Base-by-base conservation (phyloP, 1,140 invertebrate species). In the Microplitis demolitor region DNA sequence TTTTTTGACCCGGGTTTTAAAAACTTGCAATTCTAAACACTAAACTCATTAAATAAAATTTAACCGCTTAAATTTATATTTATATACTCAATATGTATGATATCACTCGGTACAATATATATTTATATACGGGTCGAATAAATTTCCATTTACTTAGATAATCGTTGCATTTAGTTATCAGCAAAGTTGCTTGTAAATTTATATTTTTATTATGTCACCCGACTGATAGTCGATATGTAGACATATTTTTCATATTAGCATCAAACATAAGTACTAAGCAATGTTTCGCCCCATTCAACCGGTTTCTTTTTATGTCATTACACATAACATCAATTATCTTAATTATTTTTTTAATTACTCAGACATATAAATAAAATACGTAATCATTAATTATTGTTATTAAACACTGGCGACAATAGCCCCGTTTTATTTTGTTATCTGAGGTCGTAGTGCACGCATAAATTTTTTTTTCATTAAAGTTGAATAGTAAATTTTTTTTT, bases 381-480 rank as follows among this genome's bases (percentile, higher is more conserved):
- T n/a, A 63, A 63, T 39, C 35, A 35, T 35, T 11, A 13, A n/a
- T 37, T 63, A 31, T 33, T 60, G 33, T 63, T 45, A 13, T 39
- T 37, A 37, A 1, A 63, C 14, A 61, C 31, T 61, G 5, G 24
- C 58, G 34, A 63, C 61, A 37, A 9, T 14, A 63, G 61, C n/a
- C n/a, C 69, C 24, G 54, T 71, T 71, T 71, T 13, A 61, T 56
- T 71, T 71, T 24, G 63, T 70, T 61, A 64, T 66, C 51, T 4
- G 69, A 35, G 69, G 69, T 71, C 69, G 63, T 56, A 58, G 69
- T 71, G 69, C 69, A 71, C 31, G 61, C 61, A 53, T 64, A 56
- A n/a, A n/a, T n/a, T n/a, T n/a, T n/a, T n/a, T n/a, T n/a, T n/a
- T n/a, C n/a, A n/a, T n/a, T n/a, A n/a, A n/a, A n/a, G n/a, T n/a